Base-by-base conservation (phyloP, 92 coral and sea anemone species). In the Nematostella vectensis region DNA sequence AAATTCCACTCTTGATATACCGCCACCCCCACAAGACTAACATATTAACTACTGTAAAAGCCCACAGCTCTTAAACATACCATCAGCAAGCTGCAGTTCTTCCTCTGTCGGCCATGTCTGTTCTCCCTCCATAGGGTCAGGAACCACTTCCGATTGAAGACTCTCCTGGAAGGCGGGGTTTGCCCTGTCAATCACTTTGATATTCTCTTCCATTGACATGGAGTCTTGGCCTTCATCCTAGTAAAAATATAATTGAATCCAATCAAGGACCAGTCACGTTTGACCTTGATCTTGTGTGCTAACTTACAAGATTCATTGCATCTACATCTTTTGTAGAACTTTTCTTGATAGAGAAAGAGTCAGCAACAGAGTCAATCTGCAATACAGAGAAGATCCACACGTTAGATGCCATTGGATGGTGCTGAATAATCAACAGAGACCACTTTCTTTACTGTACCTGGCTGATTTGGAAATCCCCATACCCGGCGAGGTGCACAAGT, bases 61-160 rank as follows among this genome's bases (percentile, higher is more conserved):
- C n/a, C n/a, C n/a, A n/a, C 15, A 33, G 15, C 40, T 33, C 15
- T 33, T 15, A 6, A 15, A 33, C 57, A 16, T 48, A 87, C 84
- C 81, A 57, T 88, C 96, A 21, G 99, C 99, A 57, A 72, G 77
- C 21, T 56, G 69, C 11, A 93, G 64, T 55, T 93, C 99, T 29
- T 93, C 94, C 2, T 93, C 99, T 6, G 99, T 93, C 20, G 99
- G 99, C 99, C 99, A 93, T 19, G 99, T 93, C 68, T 93, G 99
- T 37, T 93, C 99, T 9, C 96, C 99, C 48, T 86, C 96, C 99
- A 86, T 93, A 19, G 96, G 80, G 57, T 93, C 99, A 1, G 88
- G 99, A 11, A 62, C 86, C 2, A 93, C 99, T 44, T 86, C 99
- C 25, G 87, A 70, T 42, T 74, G 71, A 24, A 86, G 69, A 15